Evolutionary conservation across 2,797 vertebrate species (phyloP), one percentile per base, ranked within the genome.

Genomic region (Mastacembelus armatus): DNA sequence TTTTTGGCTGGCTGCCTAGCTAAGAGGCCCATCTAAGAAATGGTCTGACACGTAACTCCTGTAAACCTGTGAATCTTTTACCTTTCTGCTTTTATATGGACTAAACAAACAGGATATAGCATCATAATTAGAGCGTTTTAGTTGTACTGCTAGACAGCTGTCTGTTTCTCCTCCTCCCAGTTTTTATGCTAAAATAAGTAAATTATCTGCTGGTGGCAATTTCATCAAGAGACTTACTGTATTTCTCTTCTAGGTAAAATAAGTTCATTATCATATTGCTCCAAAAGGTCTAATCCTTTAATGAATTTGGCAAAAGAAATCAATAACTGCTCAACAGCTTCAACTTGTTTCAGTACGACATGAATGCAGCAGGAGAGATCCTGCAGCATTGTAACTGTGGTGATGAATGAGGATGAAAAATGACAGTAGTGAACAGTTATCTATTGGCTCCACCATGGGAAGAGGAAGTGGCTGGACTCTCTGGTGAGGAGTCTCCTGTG

Each of bases 401-500:
- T 39, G 64, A 85, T 38, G 14, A 65, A 62, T 51, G 74, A 74
- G 18, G 62, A 60, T 66, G 70, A 62, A 48, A 74, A 77, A 80
- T 50, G 75, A 74, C 50, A 74, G 29, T 14, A 10, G 49, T 16
- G 50, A 72, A 74, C 52, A 14, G 77, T 80, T 77, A 87, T 85
- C 81, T 76, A 59, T 60, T 51, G 70, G 66, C 66, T 78, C 72
- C 26, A 58, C 87, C 43, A 71, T 80, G 87, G 72, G 64, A 85
- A 84, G 75, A 81, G 77, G 87, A 87, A 83, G 83, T 74, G 82
- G 82, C 22, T 26, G 39, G 64, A 73, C 35, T 77, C 57, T 81
- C 63, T 2, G 27, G 52, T 2, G 18, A 80, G 43, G 59, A 52
- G 72, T 70, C 73, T 81, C 71, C 80, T 24, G 51, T 74, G 67